phyloP scores from a whole-genome alignment of 1,140 invertebrate species.

The Lordiphosa stackelbergi region DNA sequence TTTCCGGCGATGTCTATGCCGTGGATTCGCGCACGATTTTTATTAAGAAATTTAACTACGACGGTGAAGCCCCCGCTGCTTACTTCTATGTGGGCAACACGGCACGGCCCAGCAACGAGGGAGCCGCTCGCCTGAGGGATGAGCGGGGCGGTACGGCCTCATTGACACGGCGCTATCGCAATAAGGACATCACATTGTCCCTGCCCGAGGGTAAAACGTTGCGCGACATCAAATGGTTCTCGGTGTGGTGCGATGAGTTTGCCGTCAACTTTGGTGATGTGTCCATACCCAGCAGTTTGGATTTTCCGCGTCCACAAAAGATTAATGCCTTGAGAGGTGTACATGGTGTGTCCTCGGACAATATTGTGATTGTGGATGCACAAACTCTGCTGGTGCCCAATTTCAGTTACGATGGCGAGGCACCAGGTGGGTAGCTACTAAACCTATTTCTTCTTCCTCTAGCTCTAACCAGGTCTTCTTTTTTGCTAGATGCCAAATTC shows the following conservation, averaged over 20 bases:
- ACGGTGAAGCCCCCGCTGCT: constrained; percentile 92
- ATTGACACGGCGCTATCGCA: constrained; percentile 86
- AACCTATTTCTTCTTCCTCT: background rate
- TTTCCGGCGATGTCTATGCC: constrained; percentile 90
- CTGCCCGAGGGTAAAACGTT: constrained; percentile 91
- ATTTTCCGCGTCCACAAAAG: constrained; percentile 90
- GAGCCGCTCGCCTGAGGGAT: constrained; percentile 87
- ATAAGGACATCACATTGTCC: constrained; percentile 88
- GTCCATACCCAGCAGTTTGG: constrained; percentile 85
- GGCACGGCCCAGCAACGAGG: constrained; percentile 81
- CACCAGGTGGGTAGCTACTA: constrained; percentile 83
- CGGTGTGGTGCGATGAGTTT: constrained; percentile 93
- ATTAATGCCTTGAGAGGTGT: constrained; percentile 86
- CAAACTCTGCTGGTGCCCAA: constrained; percentile 92
- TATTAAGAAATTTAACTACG: constrained; percentile 92
- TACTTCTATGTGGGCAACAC: constrained; percentile 91
- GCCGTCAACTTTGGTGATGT: constrained; percentile 94
- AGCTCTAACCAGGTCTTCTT: background rate
- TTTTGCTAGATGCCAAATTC: constrained; percentile 88
- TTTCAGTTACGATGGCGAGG: constrained; percentile 92
- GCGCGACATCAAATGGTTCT: constrained; percentile 90
- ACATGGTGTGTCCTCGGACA: constrained; percentile 89
- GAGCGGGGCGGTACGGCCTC: constrained; percentile 85
- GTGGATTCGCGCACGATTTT: constrained; percentile 91
- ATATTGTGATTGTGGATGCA: constrained; percentile 91